Percentiles rank a stretch among this genome's conserved stretches.
phyloP scores from a whole-genome alignment of 2,113 vertebrate species.

The Budorcas taxicolor region DNA sequence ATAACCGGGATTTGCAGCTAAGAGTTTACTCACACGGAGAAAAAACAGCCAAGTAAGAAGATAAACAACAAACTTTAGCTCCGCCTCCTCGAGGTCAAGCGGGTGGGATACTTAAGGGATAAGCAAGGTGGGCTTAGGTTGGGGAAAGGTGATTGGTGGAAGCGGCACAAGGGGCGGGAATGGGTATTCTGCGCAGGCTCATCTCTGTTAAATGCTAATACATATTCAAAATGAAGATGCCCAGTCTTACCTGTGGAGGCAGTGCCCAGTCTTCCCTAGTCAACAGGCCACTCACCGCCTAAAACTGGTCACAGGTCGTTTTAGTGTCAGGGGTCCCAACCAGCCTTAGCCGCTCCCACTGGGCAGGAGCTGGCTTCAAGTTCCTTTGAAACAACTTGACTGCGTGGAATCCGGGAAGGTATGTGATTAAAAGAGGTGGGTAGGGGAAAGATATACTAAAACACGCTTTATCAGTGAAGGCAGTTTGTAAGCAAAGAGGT shows the following conservation, averaged over 20 bases:
- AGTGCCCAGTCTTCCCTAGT: background rate
- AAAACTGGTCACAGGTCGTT: background rate
- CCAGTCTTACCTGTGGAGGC: background rate
- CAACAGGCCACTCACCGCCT: background rate
- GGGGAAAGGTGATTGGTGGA: background rate
- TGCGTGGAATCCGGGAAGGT: background rate
- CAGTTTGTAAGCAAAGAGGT: background rate
- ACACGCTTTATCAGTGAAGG: background rate
- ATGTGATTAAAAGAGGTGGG: background rate
- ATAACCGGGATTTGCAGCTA: background rate
- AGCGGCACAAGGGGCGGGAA: background rate
- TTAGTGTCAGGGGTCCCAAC: background rate
- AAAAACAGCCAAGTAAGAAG: background rate
- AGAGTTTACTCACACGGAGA: background rate
- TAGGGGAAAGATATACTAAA: background rate
- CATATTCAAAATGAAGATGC: background rate
- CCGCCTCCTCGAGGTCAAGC: background rate
- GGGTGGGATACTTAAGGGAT: background rate
- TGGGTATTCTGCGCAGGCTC: background rate
- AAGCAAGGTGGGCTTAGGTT: background rate
- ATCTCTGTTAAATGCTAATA: background rate
- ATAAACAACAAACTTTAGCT: background rate
- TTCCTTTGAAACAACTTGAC: background rate
- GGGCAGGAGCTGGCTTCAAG: background rate
- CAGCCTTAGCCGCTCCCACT: rapidly evolving